Conservation (phyloP, 1,140 invertebrate genomes). For the Trachymyrmex cornetzi region DNA sequence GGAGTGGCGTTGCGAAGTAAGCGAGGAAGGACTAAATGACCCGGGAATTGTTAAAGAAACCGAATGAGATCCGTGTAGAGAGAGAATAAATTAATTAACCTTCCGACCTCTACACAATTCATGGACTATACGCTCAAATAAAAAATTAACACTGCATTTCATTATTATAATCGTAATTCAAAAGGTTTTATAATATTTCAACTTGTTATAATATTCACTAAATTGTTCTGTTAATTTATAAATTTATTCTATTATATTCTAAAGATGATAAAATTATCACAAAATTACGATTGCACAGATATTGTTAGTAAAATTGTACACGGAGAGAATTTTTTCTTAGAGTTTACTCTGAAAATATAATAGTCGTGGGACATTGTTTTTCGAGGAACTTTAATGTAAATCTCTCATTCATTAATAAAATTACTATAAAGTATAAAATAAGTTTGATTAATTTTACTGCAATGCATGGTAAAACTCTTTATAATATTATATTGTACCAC, state of each 20-base stretch:
- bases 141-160: background rate
- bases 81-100: constrained; percentile 40
- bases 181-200: background rate
- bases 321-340: too few species aligned
- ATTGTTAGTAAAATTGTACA: background rate
- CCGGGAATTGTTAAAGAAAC: constrained; percentile 53
- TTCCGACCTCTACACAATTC: background rate
- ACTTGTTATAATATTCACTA: background rate
- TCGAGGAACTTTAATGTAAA: too few species aligned
- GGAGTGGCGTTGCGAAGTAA: constrained; percentile 67
- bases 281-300: constrained; percentile 10
- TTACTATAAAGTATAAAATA: too few species aligned
- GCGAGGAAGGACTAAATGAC: constrained; percentile 20
- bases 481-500: too few species aligned
- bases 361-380: too few species aligned
- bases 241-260: background rate
- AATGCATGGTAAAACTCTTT: too few species aligned
- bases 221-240: background rate
- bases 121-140: background rate
- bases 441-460: too few species aligned
- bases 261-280: background rate
- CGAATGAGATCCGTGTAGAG: constrained; percentile 4
- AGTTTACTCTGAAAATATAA: too few species aligned
- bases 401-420: too few species aligned
- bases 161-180: background rate